phyloP scores from a whole-genome alignment of 2,113 vertebrate genomes.

The Hepsetus odoe region DNA sequence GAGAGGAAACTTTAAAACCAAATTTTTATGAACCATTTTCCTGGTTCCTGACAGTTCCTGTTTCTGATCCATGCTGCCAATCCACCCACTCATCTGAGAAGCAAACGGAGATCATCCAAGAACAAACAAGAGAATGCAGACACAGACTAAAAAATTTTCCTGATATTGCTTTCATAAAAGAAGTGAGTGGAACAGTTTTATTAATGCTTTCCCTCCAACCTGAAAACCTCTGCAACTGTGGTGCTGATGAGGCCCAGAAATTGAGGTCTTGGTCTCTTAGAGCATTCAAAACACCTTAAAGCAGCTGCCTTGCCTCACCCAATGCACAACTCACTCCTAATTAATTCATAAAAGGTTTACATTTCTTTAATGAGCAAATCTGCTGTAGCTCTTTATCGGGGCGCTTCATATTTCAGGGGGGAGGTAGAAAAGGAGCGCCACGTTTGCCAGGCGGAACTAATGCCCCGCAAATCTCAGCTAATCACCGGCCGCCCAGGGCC shows the following conservation, averaged over 20 bases:
- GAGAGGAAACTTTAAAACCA: not conserved
- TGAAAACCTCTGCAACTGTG: not conserved
- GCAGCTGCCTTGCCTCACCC: not conserved
- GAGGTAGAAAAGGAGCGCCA: conserved; percentile 73
- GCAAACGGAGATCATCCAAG: no score
- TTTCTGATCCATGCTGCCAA: no score
- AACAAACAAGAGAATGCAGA: not conserved
- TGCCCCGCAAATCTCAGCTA: conserved; percentile 78
- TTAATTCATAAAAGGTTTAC: conserved; percentile 77
- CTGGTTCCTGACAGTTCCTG: no score
- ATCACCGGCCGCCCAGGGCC: conserved; percentile 71
- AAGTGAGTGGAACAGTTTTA: no score
- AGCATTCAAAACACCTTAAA: not conserved
- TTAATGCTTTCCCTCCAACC: no score
- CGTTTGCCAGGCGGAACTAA: conserved; percentile 80
- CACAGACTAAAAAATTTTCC: no score
- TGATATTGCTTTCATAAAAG: no score
- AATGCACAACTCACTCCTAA: conserved; percentile 76
- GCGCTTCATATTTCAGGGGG: conserved; percentile 77
- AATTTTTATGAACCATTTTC: no score
- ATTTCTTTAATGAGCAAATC: conserved; percentile 71
- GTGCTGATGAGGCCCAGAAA: no score
- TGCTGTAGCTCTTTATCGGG: conserved; percentile 76
- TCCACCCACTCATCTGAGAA: no score
- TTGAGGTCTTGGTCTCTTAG: not conserved